phyloP scores from a whole-genome alignment of 2,888 invertebrate species.

The Fabriciana adippe region DNA sequence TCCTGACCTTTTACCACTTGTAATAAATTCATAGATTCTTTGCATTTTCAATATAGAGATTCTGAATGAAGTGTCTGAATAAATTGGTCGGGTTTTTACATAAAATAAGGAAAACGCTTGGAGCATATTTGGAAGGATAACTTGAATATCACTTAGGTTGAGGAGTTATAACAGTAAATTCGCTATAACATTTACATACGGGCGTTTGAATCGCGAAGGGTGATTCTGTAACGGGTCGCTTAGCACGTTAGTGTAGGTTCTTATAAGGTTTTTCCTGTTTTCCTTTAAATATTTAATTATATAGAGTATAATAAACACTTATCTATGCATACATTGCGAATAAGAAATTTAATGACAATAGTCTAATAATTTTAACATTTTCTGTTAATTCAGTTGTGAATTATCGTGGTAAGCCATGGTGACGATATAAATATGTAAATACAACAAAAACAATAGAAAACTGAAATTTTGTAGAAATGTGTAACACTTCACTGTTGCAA shows the following conservation, averaged over 20 bases:
- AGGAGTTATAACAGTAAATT: conserved; percentile 12
- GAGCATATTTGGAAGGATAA: background rate
- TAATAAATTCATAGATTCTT: conserved; percentile 9
- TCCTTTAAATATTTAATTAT: conserved; percentile 30
- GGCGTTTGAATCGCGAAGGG: conserved; percentile 58
- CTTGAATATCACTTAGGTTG: conserved; percentile 12
- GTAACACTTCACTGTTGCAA: too few relatives aligned
- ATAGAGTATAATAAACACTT: too few relatives aligned
- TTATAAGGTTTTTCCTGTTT: conserved; percentile 53
- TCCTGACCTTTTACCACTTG: conserved; percentile 42
- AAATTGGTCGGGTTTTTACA: background rate
- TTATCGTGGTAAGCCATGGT: too few relatives aligned
- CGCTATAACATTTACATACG: conserved; percentile 65
- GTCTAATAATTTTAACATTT: too few relatives aligned
- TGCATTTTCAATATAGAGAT: background rate
- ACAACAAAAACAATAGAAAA: too few relatives aligned
- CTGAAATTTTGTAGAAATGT: too few relatives aligned
- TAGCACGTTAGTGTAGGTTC: conserved; percentile 55
- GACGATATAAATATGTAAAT: too few relatives aligned
- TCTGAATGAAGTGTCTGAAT: background rate
- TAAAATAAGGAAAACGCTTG: conserved; percentile 3
- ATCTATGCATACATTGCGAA: too few relatives aligned
- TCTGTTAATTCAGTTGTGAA: too few relatives aligned
- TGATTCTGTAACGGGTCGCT: conserved; percentile 67
- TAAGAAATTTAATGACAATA: too few relatives aligned